Percentiles rank a stretch among this genome's conserved stretches.
Conservation (phyloP, 2,797 vertebrate genomes). For the Octomys mimax region DNA sequence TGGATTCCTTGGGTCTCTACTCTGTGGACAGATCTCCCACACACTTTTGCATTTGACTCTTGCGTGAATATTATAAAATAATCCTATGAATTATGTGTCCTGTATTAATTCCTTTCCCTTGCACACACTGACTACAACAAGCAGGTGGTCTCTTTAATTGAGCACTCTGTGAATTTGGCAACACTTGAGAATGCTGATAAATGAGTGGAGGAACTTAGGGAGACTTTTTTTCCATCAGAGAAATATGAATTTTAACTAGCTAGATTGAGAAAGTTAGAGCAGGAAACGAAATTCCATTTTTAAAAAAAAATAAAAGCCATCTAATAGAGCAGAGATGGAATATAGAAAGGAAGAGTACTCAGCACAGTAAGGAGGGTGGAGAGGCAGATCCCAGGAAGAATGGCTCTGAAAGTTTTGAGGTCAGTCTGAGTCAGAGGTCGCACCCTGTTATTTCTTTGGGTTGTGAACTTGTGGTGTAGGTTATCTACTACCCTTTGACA, state of each 20-base stretch:
- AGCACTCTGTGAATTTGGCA: constrained; percentile 50
- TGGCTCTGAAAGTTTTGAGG: constrained; percentile 63
- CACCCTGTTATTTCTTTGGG: constrained; percentile 77
- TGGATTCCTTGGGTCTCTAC: not conserved
- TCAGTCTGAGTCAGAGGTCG: constrained; percentile 72
- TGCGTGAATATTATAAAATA: not conserved
- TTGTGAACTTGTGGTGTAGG: constrained; percentile 69
- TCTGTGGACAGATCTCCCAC: not conserved
- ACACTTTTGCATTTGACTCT: not conserved
- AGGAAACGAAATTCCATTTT: constrained; percentile 25
- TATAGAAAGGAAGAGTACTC: not conserved
- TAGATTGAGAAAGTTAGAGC: constrained; percentile 42
- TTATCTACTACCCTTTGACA: constrained; percentile 78
- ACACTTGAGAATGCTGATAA: constrained; percentile 39
- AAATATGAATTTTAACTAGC: constrained; percentile 49
- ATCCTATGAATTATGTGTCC: not conserved
- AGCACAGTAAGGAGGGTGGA: not conserved
- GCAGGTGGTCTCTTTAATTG: constrained; percentile 33
- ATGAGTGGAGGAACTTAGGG: not conserved
- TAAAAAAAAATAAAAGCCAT: not conserved
- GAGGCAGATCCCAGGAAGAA: not conserved
- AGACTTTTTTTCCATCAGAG: constrained; percentile 17
- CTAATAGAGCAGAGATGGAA: not conserved
- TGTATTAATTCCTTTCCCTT: not conserved
- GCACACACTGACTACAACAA: not conserved